phyloP scores from a whole-genome alignment of 2,797 vertebrate species.

The Novumbra hubbsi region DNA sequence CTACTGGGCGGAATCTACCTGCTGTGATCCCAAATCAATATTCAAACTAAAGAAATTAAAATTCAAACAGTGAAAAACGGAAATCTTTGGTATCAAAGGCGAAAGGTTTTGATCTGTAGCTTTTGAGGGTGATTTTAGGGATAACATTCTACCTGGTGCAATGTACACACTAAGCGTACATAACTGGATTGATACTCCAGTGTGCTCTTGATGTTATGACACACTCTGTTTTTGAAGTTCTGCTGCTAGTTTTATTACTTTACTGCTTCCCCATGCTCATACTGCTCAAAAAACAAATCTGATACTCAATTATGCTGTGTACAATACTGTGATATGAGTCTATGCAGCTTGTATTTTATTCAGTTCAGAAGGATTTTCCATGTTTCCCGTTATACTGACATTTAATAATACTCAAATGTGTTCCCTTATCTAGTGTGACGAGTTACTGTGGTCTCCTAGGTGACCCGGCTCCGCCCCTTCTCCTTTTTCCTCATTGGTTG shows the following conservation, averaged over 20 bases:
- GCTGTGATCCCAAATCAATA: constrained; percentile 39
- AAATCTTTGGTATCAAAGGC: constrained; percentile 90
- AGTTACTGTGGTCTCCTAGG: constrained; percentile 2
- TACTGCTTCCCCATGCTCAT: not conserved
- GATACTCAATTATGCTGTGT: not conserved
- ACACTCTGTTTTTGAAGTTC: not conserved
- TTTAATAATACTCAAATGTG: not conserved
- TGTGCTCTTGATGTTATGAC: not conserved
- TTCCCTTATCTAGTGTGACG: not conserved
- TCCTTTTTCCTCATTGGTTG: not conserved
- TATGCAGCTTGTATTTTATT: not conserved
- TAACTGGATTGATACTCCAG: not conserved
- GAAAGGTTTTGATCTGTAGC: constrained; percentile 63
- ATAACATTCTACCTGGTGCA: not conserved
- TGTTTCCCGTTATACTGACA: no score
- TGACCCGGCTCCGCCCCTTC: not conserved
- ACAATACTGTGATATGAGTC: not conserved
- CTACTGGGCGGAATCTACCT: constrained; percentile 34
- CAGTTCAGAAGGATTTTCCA: no score
- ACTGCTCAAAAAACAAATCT: not conserved
- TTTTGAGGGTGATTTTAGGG: not conserved
- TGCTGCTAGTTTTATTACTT: not conserved
- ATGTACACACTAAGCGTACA: not conserved
- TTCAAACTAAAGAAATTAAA: not conserved
- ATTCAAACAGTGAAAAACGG: constrained; percentile 61